Percentiles rank a stretch among this genome's conserved stretches.
These are phyloP conservation scores for Solea solea DNA, from an alignment of 2,113 vertebrate genomes.

Conservation along the genomic window DNA sequence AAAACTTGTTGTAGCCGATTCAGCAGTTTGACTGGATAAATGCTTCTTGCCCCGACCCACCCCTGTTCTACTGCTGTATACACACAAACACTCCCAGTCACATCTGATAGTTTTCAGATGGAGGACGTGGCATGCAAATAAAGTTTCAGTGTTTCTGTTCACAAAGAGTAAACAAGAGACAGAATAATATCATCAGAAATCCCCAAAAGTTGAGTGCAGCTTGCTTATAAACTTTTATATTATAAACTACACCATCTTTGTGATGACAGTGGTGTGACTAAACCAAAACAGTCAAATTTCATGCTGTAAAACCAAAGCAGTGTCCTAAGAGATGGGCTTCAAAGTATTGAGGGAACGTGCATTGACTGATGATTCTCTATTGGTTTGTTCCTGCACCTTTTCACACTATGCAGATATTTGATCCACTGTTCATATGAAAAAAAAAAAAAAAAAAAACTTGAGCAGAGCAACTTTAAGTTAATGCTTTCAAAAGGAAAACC, in stretches of 20 bases:
- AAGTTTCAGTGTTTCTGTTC: too few relatives aligned
- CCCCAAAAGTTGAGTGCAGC: too few relatives aligned
- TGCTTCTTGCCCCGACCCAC: too few relatives aligned
- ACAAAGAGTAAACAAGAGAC: too few relatives aligned
- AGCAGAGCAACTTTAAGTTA: slow-evolving; percentile 2
- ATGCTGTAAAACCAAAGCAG: slow-evolving; percentile 5
- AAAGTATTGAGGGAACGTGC: not conserved
- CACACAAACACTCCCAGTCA: too few relatives aligned
- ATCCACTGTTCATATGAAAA: slow-evolving; percentile 10
- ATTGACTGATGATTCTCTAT: not conserved
- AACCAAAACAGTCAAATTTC: not conserved
- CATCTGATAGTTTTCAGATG: too few relatives aligned
- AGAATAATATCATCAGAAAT: too few relatives aligned
- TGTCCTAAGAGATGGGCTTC: not conserved
- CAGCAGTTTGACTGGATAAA: too few relatives aligned
- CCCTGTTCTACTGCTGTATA: too few relatives aligned
- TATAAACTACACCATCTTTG: not conserved
- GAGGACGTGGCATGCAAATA: too few relatives aligned
- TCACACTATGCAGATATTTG: not conserved
- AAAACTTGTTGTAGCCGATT: too few relatives aligned
- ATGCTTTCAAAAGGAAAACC: slow-evolving; percentile 26
- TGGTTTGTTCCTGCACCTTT: slow-evolving; percentile 3
- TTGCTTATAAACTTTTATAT: too few relatives aligned
- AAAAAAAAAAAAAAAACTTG: not conserved
- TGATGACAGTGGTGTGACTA: not conserved